Evolutionary conservation across 1,140 invertebrate genomes (phyloP), one percentile per base, ranked within the genome.

Genomic region (Megalopta genalis): DNA sequence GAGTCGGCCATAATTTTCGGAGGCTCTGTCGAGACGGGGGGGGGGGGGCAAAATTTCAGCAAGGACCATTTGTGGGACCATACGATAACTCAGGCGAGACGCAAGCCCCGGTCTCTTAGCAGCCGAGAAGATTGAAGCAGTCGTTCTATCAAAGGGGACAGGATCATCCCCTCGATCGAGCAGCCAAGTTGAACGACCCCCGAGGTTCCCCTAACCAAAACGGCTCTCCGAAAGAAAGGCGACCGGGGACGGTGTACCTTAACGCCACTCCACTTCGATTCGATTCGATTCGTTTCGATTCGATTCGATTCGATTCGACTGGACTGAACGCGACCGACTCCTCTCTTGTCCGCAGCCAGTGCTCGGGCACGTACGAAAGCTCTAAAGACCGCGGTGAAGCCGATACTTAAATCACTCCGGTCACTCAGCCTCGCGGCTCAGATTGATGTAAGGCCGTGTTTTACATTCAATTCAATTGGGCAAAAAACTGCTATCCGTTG

Each of bases 401-500:
- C 90, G 84, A 90, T 89, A 88, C 90, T 91, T 92, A 92, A 92
- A 92, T 91, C 90, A 91, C 87, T 88, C 84, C 74, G 88, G 89
- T 92, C 91, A 92, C 90, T 91, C 91, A 91, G 91, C 82, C 88
- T 90, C 89, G 90, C 90, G 88, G 90, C 89, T 91, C 88, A 90
- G 91, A 93, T 93, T 93, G 92, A 93, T 93, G 91, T 92, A 92
- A 92, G 88, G 90, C 91, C 91, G 88, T 93, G 92, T 93, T 93
- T 93, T 93, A 93, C 92, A 93, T 93, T 92, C 90, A 92, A 92
- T 92, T 92, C 91, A 92, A 92, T 92, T 92, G 91, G 89, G 88
- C 90, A 91, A 91, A 92, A 92, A 92, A 91, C 89, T 90, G 86
- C 90, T 90, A 88, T 91, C 87, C 89, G 88, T 84, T 90, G 83